phyloP scores from a whole-genome alignment of 2,113 vertebrate genomes.

The Eupsittula cactorum region DNA sequence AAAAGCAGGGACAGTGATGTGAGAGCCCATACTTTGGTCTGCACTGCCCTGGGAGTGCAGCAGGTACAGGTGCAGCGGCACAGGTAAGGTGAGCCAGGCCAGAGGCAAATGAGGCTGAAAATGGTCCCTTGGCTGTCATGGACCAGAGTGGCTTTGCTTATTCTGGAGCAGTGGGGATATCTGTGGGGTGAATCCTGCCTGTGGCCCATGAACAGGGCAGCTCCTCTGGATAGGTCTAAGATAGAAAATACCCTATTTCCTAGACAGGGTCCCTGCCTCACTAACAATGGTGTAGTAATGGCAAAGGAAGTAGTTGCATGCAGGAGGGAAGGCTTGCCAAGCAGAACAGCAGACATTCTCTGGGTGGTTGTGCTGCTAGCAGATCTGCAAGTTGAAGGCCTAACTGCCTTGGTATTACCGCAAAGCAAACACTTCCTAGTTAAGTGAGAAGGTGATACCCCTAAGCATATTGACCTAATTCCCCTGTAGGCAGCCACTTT shows the following conservation, averaged over 20 bases:
- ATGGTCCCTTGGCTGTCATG: not conserved
- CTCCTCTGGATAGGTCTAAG: not conserved
- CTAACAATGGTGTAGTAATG: not conserved
- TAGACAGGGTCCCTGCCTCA: not conserved
- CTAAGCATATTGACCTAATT: not conserved
- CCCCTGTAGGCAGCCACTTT: not conserved
- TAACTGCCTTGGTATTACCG: not conserved
- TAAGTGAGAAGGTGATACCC: not conserved
- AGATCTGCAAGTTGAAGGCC: not conserved
- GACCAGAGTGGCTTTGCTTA: not conserved
- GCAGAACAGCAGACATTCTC: not conserved
- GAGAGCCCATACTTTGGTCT: rapidly evolving
- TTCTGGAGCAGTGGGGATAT: not conserved
- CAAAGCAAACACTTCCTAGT: not conserved
- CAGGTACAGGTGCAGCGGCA: rapidly evolving
- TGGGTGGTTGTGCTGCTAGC: not conserved
- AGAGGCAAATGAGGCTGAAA: not conserved
- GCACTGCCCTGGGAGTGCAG: rapidly evolving
- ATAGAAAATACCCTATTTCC: not conserved
- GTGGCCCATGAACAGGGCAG: not conserved
- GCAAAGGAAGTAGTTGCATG: not conserved
- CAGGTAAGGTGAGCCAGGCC: not conserved
- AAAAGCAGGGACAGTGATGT: not conserved
- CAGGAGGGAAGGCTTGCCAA: not conserved
- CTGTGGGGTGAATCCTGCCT: not conserved